A percentile compares a stretch with the other conserved stretches of the same genome.
Evolutionary conservation across 2,113 vertebrate species (phyloP).

Genomic region (Istiophorus platypterus): DNA sequence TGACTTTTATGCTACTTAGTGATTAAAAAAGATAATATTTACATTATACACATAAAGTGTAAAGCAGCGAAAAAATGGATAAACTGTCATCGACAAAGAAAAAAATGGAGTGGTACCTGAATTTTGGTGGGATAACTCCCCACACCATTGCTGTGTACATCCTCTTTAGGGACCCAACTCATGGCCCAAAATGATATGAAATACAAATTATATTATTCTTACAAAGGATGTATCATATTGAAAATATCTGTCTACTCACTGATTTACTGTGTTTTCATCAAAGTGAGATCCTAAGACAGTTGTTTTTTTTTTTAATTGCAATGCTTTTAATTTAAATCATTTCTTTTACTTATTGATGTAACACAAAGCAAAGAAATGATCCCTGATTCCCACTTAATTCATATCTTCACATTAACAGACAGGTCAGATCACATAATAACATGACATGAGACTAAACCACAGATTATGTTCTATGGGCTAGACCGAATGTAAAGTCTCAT

Average conservation of each 20-base stretch:
- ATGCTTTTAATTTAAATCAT: neutral
- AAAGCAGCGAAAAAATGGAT: neutral
- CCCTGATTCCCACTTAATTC: neutral
- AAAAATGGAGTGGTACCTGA: neutral
- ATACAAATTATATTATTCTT: neutral
- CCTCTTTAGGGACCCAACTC: neutral
- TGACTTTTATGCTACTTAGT: neutral
- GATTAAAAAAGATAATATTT: neutral
- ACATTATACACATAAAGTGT: neutral
- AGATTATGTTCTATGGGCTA: neutral
- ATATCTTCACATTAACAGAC: neutral
- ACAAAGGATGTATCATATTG: constrained; percentile 21
- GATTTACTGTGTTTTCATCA: neutral
- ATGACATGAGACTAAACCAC: neutral
- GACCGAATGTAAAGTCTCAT: neutral
- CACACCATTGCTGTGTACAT: neutral
- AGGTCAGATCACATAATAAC: neutral
- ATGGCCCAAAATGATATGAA: constrained; percentile 5
- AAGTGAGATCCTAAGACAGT: neutral
- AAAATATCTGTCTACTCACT: neutral
- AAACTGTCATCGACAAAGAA: neutral
- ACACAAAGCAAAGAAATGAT: neutral
- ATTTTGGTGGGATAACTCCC: neutral
- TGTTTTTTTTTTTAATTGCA: neutral
- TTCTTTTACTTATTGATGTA: neutral